phyloP scores from a whole-genome alignment of 2,888 invertebrate genomes.

The Volucella bombylans region DNA sequence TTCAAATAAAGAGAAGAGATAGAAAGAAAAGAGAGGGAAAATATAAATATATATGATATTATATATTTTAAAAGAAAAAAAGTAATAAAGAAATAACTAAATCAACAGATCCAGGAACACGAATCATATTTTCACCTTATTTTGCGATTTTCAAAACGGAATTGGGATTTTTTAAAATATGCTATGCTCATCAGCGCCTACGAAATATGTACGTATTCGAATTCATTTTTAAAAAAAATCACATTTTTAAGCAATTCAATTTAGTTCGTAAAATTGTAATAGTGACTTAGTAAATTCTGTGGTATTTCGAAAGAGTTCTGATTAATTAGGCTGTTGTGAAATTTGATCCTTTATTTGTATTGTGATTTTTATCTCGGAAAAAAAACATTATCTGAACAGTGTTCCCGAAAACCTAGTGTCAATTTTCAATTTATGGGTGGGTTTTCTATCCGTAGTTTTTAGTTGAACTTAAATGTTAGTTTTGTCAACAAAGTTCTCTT shows the following conservation, averaged over 20 bases:
- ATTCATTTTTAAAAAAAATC: constrained; percentile 1
- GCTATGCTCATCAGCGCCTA: constrained; percentile 82
- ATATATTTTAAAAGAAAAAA: constrained; percentile 21
- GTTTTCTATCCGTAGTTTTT: too few species aligned
- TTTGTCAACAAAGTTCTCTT: too few species aligned
- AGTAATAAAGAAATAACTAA: constrained; percentile 45
- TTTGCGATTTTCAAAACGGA: constrained; percentile 61
- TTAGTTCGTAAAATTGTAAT: too few species aligned
- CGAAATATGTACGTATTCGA: constrained; percentile 81
- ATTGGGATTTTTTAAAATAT: constrained; percentile 77
- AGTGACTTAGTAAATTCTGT: not conserved
- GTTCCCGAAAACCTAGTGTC: too few species aligned
- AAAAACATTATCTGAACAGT: too few species aligned
- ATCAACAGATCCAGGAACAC: constrained; percentile 42
- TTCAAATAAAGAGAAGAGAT: constrained; percentile 28
- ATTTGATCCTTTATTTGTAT: too few species aligned
- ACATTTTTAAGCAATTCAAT: not conserved
- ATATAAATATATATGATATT: constrained; percentile 10
- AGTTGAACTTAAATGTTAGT: too few species aligned
- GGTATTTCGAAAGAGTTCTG: not conserved
- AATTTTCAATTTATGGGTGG: too few species aligned
- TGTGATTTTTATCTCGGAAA: too few species aligned
- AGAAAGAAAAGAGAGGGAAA: constrained; percentile 25
- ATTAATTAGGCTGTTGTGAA: not conserved
- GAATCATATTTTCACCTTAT: constrained; percentile 76